Base-by-base conservation (phyloP, 2,888 invertebrate species). In the Latheticus oryzae region DNA sequence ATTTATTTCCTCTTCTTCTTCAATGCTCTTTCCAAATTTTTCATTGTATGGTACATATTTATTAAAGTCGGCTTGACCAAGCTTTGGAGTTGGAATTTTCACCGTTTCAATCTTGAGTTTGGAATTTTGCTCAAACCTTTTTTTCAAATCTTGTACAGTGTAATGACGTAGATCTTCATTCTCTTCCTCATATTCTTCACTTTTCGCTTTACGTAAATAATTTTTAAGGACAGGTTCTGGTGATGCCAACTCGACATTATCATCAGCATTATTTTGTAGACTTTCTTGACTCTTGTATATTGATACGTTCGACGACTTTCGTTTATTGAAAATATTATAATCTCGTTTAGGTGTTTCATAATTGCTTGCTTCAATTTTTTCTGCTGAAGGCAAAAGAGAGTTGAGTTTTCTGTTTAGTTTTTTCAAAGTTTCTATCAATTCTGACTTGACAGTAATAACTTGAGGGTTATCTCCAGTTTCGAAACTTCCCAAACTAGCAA, bases 111-210 rank as follows among this genome's bases (percentile, higher is more conserved):
- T 15, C 13, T 23, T 40, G 1, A 4, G 16, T 5, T 17, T 16
- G 3, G 35, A 8, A 16, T 51, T 51, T 13, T 19, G 21, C 17
- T 57, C 57, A 5, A 57, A 57, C 5, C 51, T 7, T 15, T 35
- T 9, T 11, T 43, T 40, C 9, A n/a, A n/a, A n/a, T n/a, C n/a
- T n/a, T n/a, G n/a, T n/a, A n/a, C n/a, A n/a, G n/a, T n/a, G n/a
- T 19, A 47, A 24, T 15, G 17, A 47, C n/a, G 8, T n/a, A n/a
- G n/a, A n/a, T n/a, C 19, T 5, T 13, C 9, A 8, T 35, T 32
- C 7, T 21, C 15, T n/a, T 5, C 2, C 17, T 21, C 15, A 21
- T 23, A 16, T 7, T 17, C 8, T n/a, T 48, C 23, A 8, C 11
- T 8, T 12, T 19, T 28, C 1, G 26, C n/a, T 32, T 9, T 32